Conservation (phyloP, 2,888 invertebrate species). For the Sminthurinus aureus region DNA sequence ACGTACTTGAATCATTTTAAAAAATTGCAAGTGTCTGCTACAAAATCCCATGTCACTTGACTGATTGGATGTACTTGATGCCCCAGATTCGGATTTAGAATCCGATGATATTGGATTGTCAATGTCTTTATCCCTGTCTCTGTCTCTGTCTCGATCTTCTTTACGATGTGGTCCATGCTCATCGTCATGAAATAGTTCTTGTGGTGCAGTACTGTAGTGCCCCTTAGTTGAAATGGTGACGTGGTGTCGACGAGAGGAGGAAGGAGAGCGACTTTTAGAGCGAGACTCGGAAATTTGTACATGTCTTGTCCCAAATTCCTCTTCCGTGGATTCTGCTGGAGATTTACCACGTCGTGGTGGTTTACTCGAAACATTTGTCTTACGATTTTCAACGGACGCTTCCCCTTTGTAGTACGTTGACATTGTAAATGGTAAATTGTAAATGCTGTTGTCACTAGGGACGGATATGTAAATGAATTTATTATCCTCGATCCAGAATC, state of each 20-base stretch:
- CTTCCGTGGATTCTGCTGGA: not conserved
- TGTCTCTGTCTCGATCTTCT: not conserved
- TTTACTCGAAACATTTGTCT: not conserved
- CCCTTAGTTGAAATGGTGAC: too few species aligned
- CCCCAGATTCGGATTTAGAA: not conserved
- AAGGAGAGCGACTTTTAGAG: too few species aligned
- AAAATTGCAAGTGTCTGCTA: not conserved
- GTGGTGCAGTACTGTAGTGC: too few species aligned
- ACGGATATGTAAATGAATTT: too few species aligned
- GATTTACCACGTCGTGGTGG: not conserved
- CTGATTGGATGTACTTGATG: not conserved
- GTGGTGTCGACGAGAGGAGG: too few species aligned
- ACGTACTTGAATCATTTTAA: constrained; percentile 3
- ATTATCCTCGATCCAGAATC: too few species aligned
- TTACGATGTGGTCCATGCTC: not conserved
- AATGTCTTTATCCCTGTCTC: too few species aligned
- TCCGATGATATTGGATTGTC: not conserved
- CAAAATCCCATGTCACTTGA: constrained; percentile 13
- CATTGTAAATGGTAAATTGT: not conserved
- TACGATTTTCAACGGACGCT: too few species aligned
- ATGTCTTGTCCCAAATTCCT: not conserved
- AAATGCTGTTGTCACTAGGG: too few species aligned
- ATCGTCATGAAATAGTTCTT: too few species aligned
- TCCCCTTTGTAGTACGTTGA: not conserved
- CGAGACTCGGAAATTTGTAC: not conserved